Evolutionary conservation across 1,140 invertebrate genomes (phyloP), one percentile per base, ranked within the genome.

Genomic region (Ceratosolen fusciceps): DNA sequence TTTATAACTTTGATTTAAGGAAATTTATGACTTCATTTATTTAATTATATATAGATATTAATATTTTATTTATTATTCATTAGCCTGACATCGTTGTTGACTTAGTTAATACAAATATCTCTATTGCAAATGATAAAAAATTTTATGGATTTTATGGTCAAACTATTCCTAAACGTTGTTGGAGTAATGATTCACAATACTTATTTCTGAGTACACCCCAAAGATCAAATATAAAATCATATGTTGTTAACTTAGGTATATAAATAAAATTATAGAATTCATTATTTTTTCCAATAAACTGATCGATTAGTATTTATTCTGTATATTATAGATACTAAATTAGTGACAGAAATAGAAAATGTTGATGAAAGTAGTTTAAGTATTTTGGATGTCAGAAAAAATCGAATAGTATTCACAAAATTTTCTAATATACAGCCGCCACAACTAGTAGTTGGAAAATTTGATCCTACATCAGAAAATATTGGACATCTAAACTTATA

Each of bases 171-270:
- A 87, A 85, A 62, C 87, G 91, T 14, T 92, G 93, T 80, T 95
- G 93, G 91, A 90, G 91, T 16, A 85, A 83, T 37, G 93, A 93
- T 83, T 91, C 90, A n/a, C 87, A 89, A 54, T 87, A 92, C 71
- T 62, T 95, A 16, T 76, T 95, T 9, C 86, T 95, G 9, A 92
- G 91, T 52, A 93, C 93, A 12, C 88, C 90, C 47, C 94, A 93
- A 86, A 90, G 91, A 85, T 91, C 90, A 83, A 90, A 90, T 82
- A 87, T 92, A 7, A 91, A 90, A 79, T 88, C 88, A 29, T 94
- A 92, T 85, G 83, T 92, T 4, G 87, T 93, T 65, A 87, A 93
- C 87, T 87, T 92, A 24, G 92, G 93, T 93, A 88, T 80, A 82
- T 68, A 2, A 16, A 34, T 67, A 1, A 34, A 52, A 52, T 52